Evolutionary conservation across 2,113 vertebrate species (phyloP), one percentile per base, ranked within the genome.

Genomic region (Progne subis): DNA sequence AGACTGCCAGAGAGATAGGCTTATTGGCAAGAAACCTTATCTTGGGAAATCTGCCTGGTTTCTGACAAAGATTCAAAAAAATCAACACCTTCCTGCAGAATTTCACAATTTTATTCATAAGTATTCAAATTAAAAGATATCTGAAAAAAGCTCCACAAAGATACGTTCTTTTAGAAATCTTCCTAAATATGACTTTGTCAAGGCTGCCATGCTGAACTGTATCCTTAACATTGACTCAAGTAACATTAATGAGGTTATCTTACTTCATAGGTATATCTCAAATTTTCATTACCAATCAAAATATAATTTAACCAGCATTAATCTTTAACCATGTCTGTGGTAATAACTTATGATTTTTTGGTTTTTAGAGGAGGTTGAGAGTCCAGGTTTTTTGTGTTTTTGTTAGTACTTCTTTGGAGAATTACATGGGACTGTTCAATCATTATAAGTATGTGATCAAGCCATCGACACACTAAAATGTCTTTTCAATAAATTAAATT

Each of bases 1-100:
- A 74, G 43, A 23, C 56, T 94, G 68, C 47, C 72, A 63, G 57
- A 37, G 71, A 88, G 39, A 77, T 26, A 82, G 19, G 14, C 29
- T 92, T 59, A 8, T 32, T 94, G 94, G 76, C 79, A 78, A 70
- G 26, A 83, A 88, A 81, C 23, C 2, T 69, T 55, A 21, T 55
- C 39, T 39, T 90, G 80, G 82, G 91, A 96, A 86, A 74, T 88
- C 19, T 92, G 88, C 91, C 88, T 70, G 19, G 9, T 78, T 93
- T 78, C 92, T 94, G 88, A 82, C 59, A 25, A 82, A 61, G 12
- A 88, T 76, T 67, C 19, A 81, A 83, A 46, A 67, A 93, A 93
- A 86, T 88, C 76, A 67, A 60, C 76, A 74, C 25, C 25, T 83
- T 93, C 72, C 29, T 63, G 70, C 23, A 83, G 67, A 92, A 88